Evolutionary conservation across 2,113 vertebrate species (phyloP), one percentile per base, ranked within the genome.

Genomic region (Sakesphorus luctuosus): DNA sequence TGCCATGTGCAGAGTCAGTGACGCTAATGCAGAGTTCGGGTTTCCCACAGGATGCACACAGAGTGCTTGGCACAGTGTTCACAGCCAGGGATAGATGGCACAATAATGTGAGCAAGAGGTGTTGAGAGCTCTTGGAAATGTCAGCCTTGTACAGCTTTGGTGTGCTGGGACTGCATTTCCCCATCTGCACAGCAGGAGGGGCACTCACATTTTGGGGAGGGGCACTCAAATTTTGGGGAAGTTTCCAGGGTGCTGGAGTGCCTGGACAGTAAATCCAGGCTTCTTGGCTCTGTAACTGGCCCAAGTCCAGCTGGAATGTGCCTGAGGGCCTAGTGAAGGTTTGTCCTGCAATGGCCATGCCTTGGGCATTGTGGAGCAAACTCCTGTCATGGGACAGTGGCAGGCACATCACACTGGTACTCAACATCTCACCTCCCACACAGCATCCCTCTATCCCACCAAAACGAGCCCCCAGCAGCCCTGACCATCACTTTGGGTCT

Each of bases 41-140:
- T 33, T 92, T 86, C 59, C 81, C 29, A 5, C 5, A 36, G 77
- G 65, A 35, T 18, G n/a, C 56, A 23, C 0, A 0, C 43, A 28
- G 7, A 75, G 56, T 25, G 52, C 40, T 69, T 1, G 0, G 52
- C 72, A 5, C 0, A 0, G 49, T 17, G 24, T 17, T 79, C 40
- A 11, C 3, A 7, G n/a, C 21, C 56, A 44, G 46, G 19, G n/a
- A 61, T 20, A 40, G 31, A 61, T 24, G 36, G 77, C 28, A 29
- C 31, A 49, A 23, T 17, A 36, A 87, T 33, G 59, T 65, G 40
- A 91, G 72, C 53, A 65, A 65, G 65, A 87, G 31, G 4, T 68
- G 31, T 68, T 55, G 44, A 68, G 33, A 36, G 50, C 50, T 77
- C 33, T 46, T 62, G 82, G 52, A 93, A 94, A 91, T 67, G 82